Base-by-base conservation (phyloP, 2,797 vertebrate genomes). In the Pipistrellus kuhlii region DNA sequence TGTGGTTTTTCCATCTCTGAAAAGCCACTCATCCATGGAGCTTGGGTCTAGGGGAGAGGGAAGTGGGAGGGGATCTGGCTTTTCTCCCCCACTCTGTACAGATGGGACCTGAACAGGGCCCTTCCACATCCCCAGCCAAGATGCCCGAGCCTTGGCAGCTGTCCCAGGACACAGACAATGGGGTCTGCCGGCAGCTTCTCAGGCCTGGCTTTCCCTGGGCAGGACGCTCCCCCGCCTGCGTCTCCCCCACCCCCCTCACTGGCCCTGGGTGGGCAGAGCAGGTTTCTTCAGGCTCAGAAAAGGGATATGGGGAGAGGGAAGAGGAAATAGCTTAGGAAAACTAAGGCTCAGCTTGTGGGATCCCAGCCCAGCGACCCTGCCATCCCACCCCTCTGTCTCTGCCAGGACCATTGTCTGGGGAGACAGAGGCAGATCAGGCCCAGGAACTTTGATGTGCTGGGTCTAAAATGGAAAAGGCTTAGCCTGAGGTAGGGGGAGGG, bases 101-200 rank as follows among this genome's bases (percentile, higher is more conserved):
- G 97, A 97, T 97, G 97, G 95, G 96, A 97, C 23, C 92, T 89
- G 92, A 96, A 95, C 94, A 88, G 46, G 93, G 95, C 95, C 85
- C 92, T 97, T 93, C 73, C 88, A 89, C 77, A 27, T 91, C 91
- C 90, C 80, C 96, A 96, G 82, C 72, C 97, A 94, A 41, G 51
- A 92, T 80, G 86, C 90, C 94, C 0, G 0, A 90, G 84, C 48
- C 93, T 96, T 98, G 98, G 98, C 98, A 97, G 91, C 2, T 4
- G 0, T 97, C 97, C 97, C 51, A 97, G 98, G 97, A 98, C 97
- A 94, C 76, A 87, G 94, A 97, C 97, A 98, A 97, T 94, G 81
- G 96, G 93, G 77, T 92, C 97, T 87, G 94, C 46, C 71, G 95
- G 92, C 93, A 96, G 76, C 59, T 81, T 90, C 97, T 96, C 38